A percentile compares a stretch with the other conserved stretches of the same genome.
phyloP scores from a whole-genome alignment of 2,888 invertebrate species.

The Phyllotreta cruciferae region DNA sequence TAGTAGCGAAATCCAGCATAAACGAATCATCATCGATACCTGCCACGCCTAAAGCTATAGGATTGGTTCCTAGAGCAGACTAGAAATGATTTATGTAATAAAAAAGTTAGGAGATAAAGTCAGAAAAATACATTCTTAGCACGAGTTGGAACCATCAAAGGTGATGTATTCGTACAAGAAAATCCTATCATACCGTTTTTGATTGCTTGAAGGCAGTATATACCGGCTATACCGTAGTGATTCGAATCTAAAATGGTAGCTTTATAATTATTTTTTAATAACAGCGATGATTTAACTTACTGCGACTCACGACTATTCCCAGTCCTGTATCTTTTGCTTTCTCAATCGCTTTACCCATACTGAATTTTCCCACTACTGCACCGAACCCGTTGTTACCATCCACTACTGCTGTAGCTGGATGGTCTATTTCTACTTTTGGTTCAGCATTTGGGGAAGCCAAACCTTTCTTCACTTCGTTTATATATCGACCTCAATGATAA shows the following conservation, averaged over 20 bases:
- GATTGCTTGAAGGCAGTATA: conserved; percentile 79
- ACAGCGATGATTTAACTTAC: conserved; percentile 46
- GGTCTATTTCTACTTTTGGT: conserved; percentile 68
- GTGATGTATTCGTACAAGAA: conserved; percentile 92
- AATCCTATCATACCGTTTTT: conserved; percentile 79
- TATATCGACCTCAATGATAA: conserved; percentile 67
- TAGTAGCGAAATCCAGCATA: conserved; percentile 94
- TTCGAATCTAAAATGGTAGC: conserved; percentile 70
- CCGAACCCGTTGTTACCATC: conserved; percentile 76
- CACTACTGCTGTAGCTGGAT: conserved; percentile 64
- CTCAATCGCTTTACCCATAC: conserved; percentile 71
- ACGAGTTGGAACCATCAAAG: conserved; percentile 85
- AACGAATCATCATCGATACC: conserved; percentile 76
- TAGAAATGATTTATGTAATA: conserved; percentile 48
- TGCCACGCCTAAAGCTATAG: conserved; percentile 81
- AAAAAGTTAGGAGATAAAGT: background rate
- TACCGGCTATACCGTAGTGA: conserved; percentile 90
- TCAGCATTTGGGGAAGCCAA: conserved; percentile 62
- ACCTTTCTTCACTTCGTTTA: conserved; percentile 66
- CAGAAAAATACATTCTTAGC: conserved; percentile 68
- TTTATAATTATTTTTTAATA: too few species aligned
- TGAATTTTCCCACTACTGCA: conserved; percentile 69
- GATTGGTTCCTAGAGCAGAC: conserved; percentile 88
- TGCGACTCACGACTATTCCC: conserved; percentile 70
- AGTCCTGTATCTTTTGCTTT: conserved; percentile 74